These are phyloP conservation scores for Melanotaenia boesemani DNA, from an alignment of 2,797 vertebrate genomes.

Conservation along the genomic window DNA sequence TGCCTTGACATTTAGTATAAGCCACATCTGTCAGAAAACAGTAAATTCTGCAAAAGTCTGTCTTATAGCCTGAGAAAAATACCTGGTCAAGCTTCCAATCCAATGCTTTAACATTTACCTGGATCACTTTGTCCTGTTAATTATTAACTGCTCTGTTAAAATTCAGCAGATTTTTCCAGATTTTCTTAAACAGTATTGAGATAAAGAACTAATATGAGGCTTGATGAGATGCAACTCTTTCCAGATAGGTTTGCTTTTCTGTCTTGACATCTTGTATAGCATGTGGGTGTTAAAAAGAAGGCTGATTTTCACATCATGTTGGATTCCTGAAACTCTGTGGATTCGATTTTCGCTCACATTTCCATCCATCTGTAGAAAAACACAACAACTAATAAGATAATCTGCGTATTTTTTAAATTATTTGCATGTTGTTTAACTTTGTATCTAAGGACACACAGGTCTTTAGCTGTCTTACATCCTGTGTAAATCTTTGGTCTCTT, in stretches of 20 bases:
- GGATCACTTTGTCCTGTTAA: too few relatives aligned
- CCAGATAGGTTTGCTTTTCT: constrained; percentile 24
- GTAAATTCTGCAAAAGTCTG: constrained; percentile 7
- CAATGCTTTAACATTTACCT: too few relatives aligned
- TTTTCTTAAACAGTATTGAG: constrained; percentile 2
- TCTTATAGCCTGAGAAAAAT: background rate
- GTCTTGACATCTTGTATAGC: constrained; percentile 21
- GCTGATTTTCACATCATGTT: constrained; percentile 6
- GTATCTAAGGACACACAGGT: background rate
- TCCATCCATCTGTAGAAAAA: constrained; percentile 13
- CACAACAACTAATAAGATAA: background rate
- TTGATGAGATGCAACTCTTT: constrained; percentile 26
- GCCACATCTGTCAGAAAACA: background rate
- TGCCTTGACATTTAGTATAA: constrained; percentile 11
- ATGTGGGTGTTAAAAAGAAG: constrained; percentile 22
- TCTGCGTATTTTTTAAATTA: background rate
- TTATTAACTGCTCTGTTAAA: too few relatives aligned
- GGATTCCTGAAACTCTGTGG: background rate
- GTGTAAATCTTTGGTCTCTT: constrained; percentile 68
- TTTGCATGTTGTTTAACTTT: constrained; percentile 14
- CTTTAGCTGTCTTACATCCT: constrained; percentile 54
- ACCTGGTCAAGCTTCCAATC: too few relatives aligned
- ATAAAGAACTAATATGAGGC: constrained; percentile 22
- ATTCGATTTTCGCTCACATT: background rate
- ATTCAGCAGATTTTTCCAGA: too few relatives aligned